phyloP scores from a whole-genome alignment of 2,113 vertebrate species.

The Chaetorhynchus papuensis region DNA sequence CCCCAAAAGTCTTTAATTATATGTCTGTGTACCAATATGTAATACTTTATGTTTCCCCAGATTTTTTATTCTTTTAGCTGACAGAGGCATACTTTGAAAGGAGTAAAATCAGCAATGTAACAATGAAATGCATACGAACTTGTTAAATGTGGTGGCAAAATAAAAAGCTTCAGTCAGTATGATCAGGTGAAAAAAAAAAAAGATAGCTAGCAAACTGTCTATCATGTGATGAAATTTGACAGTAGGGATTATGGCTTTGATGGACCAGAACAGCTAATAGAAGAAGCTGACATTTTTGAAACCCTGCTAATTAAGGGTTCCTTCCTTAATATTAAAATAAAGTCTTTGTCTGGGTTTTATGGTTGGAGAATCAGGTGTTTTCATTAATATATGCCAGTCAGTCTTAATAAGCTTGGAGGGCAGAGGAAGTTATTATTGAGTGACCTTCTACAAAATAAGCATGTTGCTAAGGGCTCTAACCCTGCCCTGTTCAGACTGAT shows the following conservation, averaged over 20 bases:
- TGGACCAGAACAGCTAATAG: slow-evolving; percentile 87
- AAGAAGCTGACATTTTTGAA: slow-evolving; percentile 90
- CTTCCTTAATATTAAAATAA: slow-evolving; percentile 87
- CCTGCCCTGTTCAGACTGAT: slow-evolving; percentile 78
- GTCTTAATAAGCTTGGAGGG: slow-evolving; percentile 88
- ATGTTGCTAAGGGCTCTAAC: slow-evolving; percentile 84
- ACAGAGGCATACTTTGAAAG: slow-evolving; percentile 71
- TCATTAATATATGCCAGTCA: slow-evolving; percentile 91
- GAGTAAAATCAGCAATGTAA: slow-evolving; percentile 69
- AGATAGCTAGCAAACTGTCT: slow-evolving; percentile 78
- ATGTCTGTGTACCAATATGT: slow-evolving; percentile 70
- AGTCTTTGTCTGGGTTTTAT: slow-evolving; percentile 84
- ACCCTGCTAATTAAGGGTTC: slow-evolving; percentile 88
- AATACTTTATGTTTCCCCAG: slow-evolving; percentile 69
- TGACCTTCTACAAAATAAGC: slow-evolving; percentile 90
- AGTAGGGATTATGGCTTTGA: slow-evolving; percentile 88
- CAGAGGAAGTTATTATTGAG: slow-evolving; percentile 87
- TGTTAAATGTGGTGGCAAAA: slow-evolving; percentile 75
- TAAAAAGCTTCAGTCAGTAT: slow-evolving; percentile 73
- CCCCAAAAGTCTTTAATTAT: slow-evolving; percentile 71
- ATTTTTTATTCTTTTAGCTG: slow-evolving; percentile 63
- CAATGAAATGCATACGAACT: slow-evolving; percentile 70
- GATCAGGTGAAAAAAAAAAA: slow-evolving; percentile 64
- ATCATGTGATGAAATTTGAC: slow-evolving; percentile 89
- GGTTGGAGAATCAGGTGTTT: slow-evolving; percentile 89